Percentiles rank a stretch among this genome's conserved stretches.
phyloP scores from a whole-genome alignment of 2,113 vertebrate genomes.

The Coracopsis vasa region DNA sequence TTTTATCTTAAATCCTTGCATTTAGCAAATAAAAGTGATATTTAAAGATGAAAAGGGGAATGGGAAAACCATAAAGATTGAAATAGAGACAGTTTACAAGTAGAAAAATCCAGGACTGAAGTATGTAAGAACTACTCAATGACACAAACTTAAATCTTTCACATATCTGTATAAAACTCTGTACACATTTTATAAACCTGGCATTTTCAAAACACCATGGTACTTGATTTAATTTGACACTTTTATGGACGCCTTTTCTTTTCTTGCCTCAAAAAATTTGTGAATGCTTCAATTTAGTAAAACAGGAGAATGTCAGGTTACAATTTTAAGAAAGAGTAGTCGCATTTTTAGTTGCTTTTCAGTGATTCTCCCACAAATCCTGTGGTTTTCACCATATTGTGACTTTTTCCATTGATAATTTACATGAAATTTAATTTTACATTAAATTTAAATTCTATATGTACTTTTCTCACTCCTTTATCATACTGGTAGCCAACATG shows the following conservation, averaged over 20 bases:
- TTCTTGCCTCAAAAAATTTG: not conserved
- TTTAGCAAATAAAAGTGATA: not conserved
- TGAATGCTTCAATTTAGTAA: not conserved
- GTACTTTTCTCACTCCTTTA: not conserved
- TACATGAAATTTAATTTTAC: not conserved
- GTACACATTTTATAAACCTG: conserved; percentile 8
- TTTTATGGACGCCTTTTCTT: not conserved
- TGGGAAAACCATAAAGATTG: not conserved
- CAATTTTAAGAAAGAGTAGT: not conserved
- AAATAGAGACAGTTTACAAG: not conserved
- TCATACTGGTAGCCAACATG: not conserved
- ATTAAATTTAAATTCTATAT: not conserved
- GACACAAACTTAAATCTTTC: not conserved
- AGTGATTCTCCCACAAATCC: not conserved
- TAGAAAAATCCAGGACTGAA: not conserved
- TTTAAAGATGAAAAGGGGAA: not conserved
- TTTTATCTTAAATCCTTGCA: not conserved
- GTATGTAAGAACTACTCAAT: not conserved
- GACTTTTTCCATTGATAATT: not conserved
- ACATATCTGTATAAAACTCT: not conserved
- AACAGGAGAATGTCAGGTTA: not conserved
- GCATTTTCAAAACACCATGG: not conserved
- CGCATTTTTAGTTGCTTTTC: not conserved
- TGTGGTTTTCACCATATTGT: not conserved
- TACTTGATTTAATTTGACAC: not conserved